Evolutionary conservation across 2,888 invertebrate species (phyloP), one percentile per base, ranked within the genome.

Genomic region (Andricus curvator): DNA sequence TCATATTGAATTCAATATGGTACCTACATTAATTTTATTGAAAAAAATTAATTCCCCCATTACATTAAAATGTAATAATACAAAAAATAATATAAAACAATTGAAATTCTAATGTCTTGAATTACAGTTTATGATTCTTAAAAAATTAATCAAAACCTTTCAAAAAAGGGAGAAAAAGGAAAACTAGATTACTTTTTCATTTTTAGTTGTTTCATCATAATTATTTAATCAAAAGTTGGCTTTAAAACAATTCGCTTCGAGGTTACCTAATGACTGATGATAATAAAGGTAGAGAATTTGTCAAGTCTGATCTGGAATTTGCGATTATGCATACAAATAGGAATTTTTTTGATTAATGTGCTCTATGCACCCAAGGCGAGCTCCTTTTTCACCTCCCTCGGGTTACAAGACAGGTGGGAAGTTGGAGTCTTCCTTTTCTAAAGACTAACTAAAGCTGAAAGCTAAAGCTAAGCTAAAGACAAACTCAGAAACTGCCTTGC

Each of bases 321-420:
- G 0, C n/a, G 9, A 41, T 67, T 56, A 17, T 37, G 17, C 17
- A 51, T n/a, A 70, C n/a, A 60, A 66, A 48, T 77, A 56, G 74
- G 33, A 74, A 15, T 33, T 33, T 74, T 74, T 56, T n/a, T 74
- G 33, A 74, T 56, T 74, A 74, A 74, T 74, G 15, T 56, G 33
- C 51, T 74, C 22, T 60, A 51, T 37, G n/a, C 33, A 74, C 6
- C 20, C 5, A 74, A 74, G 74, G 56, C 56, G 37, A 74, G 15
- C 74, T 74, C n/a, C 37, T 74, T 56, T 56, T 56, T 33, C 13
- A 33, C n/a, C 74, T 74, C 74, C 33, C 74, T 56, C 56, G 33
- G 33, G 51, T 56, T 56, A 25, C 20, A 68, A 68, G 20, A 51
- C 13, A 37, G 33, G 74, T 74, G 37, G 74, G 74, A 74, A 20